Evolutionary conservation across 2,113 vertebrate genomes (phyloP), one percentile per base, ranked within the genome.

Genomic region (Rhabdomys dilectus): DNA sequence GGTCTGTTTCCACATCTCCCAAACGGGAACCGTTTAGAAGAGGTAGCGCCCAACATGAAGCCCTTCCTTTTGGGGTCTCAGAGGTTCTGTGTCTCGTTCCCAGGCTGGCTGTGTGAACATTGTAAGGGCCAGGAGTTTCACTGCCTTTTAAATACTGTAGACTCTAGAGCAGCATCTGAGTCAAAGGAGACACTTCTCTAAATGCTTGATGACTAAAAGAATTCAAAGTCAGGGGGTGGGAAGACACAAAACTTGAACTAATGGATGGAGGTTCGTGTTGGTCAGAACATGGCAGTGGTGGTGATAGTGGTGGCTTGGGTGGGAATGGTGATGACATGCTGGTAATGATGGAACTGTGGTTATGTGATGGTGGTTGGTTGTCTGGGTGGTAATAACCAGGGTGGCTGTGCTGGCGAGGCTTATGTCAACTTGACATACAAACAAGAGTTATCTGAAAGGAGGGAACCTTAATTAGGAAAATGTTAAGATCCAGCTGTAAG

Each of bases 121-220:
- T 42, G 53, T 5, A 1, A 45, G 1, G 4, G 48, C 60, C 77
- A n/a, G 5, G 39, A 45, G 24, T 78, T 56, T 51, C 34, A 22
- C 4, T 70, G 58, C 48, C 58, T 73, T 56, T 80, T 92, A 12
- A 73, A 4, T 58, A 34, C n/a, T 45, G 15, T 15, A 34, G 66
- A 36, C 51, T 93, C 60, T 42, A n/a, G 56, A 84, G 70, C 21
- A 68, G 26, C 17, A 0, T 12, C 36, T 34, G 51, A 66, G n/a
- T 22, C 26, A 4, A 0, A 8, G 3, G 9, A 70, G 51, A 34
- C 36, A 66, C 21, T 8, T 45, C 11, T 34, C 72, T 62, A 73
- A 89, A 73, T 48, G n/a, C n/a, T 70, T 90, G 75, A 75, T 90
- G 29, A 64, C 78, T 73, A 24, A 92, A 62, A n/a, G 80, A 48